A percentile compares a stretch with the other conserved stretches of the same genome.
Conservation (phyloP, 2,797 vertebrate species). For the Tarsius wallacei region DNA sequence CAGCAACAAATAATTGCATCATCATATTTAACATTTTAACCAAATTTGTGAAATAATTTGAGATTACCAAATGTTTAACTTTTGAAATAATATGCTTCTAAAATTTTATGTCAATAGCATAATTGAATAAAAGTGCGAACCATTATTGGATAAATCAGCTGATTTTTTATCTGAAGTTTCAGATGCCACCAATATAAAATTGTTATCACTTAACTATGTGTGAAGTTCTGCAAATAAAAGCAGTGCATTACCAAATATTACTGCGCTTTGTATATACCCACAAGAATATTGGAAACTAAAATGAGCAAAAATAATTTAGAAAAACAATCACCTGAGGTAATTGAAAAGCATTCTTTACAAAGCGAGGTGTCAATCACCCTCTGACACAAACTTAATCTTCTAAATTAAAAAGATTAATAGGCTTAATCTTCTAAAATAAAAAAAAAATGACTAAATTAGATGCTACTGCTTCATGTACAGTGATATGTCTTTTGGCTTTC, state of each 20-base stretch:
- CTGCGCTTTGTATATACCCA: background rate
- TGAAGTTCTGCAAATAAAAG: background rate
- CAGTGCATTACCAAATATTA: background rate
- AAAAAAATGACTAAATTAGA: background rate
- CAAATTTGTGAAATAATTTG: constrained; percentile 9
- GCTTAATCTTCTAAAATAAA: constrained; percentile 7
- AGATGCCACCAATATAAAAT: background rate
- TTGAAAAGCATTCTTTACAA: background rate
- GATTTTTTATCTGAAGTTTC: background rate
- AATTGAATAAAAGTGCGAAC: background rate
- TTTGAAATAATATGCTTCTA: background rate
- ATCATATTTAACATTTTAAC: constrained; percentile 6
- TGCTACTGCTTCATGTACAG: background rate
- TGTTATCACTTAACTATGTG: background rate
- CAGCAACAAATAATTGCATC: background rate
- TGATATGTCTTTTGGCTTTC: background rate
- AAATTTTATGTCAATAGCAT: background rate
- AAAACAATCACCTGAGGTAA: background rate
- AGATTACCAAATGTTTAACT: background rate
- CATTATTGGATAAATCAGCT: background rate
- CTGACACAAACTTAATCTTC: background rate
- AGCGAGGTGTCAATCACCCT: background rate
- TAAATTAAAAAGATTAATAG: background rate
- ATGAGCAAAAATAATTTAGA: constrained; percentile 30
- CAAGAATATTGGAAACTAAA: background rate